A percentile compares a stretch with the other conserved stretches of the same genome.
Conservation (phyloP, 2,113 vertebrate genomes). For the Numenius arquata region DNA sequence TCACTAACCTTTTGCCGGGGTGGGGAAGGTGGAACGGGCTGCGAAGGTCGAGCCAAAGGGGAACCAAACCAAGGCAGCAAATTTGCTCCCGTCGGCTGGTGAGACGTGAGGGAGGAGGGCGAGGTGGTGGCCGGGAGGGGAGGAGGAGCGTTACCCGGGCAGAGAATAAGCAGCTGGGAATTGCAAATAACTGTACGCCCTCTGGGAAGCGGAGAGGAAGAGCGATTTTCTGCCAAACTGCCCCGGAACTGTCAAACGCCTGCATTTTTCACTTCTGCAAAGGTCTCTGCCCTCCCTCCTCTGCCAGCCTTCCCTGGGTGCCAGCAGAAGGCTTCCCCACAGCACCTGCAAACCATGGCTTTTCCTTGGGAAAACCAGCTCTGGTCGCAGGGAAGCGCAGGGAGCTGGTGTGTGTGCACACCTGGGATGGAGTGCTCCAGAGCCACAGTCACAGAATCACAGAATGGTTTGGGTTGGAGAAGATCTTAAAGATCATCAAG, state of each 20-base stretch:
- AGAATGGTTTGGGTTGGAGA: not conserved
- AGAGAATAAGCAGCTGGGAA: slow-evolving; percentile 7
- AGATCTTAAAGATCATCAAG: too few relatives aligned
- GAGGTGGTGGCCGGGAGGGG: not conserved
- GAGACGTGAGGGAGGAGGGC: not conserved
- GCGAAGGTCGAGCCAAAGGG: not conserved
- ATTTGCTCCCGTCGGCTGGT: not conserved
- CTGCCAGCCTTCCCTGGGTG: not conserved
- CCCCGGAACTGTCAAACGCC: not conserved
- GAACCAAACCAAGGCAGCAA: not conserved
- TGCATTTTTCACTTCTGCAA: not conserved
- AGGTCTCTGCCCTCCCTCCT: not conserved
- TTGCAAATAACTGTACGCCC: not conserved
- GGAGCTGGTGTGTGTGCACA: not conserved
- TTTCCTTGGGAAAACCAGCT: not conserved
- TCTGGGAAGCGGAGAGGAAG: not conserved
- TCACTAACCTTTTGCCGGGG: slow-evolving; percentile 36
- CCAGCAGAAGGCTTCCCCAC: not conserved
- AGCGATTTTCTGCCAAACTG: not conserved
- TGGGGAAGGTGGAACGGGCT: not conserved
- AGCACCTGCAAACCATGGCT: not conserved
- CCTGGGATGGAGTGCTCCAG: not conserved
- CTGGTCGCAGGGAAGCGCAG: fast-evolving
- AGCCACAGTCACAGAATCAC: not conserved
- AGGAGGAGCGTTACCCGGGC: not conserved